Evolutionary conservation across 1,140 invertebrate species (phyloP).

Genomic region (Lysiphlebus fabarum): DNA sequence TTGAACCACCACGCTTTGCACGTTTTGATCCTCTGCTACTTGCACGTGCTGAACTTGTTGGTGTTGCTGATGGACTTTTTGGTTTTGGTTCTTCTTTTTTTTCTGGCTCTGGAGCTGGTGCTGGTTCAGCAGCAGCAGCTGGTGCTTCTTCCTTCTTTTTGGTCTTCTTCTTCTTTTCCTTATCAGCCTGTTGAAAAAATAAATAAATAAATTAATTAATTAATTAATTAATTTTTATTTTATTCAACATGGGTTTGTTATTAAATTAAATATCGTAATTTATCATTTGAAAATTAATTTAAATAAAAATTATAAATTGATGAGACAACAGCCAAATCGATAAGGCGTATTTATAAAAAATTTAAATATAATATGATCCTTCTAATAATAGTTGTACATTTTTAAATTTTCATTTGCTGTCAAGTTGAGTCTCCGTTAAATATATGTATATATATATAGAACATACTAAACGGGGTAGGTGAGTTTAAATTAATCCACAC

Average conservation of each 20-base stretch:
- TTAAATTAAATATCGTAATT: too few relatives aligned
- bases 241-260: too few relatives aligned
- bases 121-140: slow-evolving; percentile 49
- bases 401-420: slow-evolving; percentile 17
- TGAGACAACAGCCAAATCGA: slow-evolving; percentile 34
- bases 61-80: slow-evolving; percentile 34
- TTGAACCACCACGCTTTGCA: slow-evolving; percentile 84
- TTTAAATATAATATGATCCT: too few relatives aligned
- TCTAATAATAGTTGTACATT: slow-evolving; percentile 36
- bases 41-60: slow-evolving; percentile 69
- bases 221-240: background rate
- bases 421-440: slow-evolving; percentile 26
- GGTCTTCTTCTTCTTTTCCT: slow-evolving; percentile 63
- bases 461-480: slow-evolving; percentile 23
- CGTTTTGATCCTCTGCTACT: slow-evolving; percentile 74
- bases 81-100: slow-evolving; percentile 51
- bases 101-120: slow-evolving; percentile 49
- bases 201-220: slow-evolving; percentile 9
- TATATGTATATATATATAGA: slow-evolving; percentile 51
- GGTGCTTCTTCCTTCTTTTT: slow-evolving; percentile 54
- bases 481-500: background rate
- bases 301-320: background rate
- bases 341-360: slow-evolving; percentile 26
- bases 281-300: too few relatives aligned
- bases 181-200: slow-evolving; percentile 60